A percentile compares a stretch with the other conserved stretches of the same genome.
These are phyloP conservation scores for Eledona agricola DNA, from an alignment of 2,888 invertebrate species.

Conservation along the genomic window DNA sequence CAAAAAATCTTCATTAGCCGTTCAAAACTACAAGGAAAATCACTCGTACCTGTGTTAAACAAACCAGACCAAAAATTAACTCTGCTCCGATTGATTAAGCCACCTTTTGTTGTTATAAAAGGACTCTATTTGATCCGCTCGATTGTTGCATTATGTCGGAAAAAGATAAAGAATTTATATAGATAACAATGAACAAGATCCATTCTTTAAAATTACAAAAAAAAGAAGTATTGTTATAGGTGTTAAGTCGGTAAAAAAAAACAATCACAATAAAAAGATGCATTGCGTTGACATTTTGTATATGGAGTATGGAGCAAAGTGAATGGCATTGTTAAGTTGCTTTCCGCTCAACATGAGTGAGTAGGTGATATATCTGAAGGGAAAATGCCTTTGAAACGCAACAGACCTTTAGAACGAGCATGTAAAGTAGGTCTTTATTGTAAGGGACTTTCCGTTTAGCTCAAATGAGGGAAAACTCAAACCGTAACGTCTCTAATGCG, in stretches of 20 bases:
- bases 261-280: constrained; percentile 9
- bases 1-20: constrained; percentile 2
- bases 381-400: constrained; percentile 54
- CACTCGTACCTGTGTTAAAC: constrained; percentile 15
- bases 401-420: constrained; percentile 58
- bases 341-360: constrained; percentile 46
- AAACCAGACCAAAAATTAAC: constrained; percentile 26
- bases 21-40: constrained; percentile 7
- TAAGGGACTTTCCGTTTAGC: constrained; percentile 55
- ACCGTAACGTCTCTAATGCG: constrained; percentile 46
- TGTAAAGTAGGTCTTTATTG: constrained; percentile 59
- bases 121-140: constrained; percentile 35
- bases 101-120: constrained; percentile 22
- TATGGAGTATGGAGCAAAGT: no score
- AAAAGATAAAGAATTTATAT: constrained; percentile 18
- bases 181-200: constrained; percentile 31
- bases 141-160: constrained; percentile 24
- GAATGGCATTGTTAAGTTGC: constrained; percentile 46
- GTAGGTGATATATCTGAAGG: constrained; percentile 54
- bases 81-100: constrained; percentile 34
- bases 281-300: constrained; percentile 18
- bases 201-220: constrained; percentile 4
- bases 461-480: constrained; percentile 56
- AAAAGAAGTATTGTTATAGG: constrained; percentile 3
- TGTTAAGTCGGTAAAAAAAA: constrained; percentile 2